phyloP scores from a whole-genome alignment of 2,888 invertebrate species.

The Acanthosepion pharaonis region DNA sequence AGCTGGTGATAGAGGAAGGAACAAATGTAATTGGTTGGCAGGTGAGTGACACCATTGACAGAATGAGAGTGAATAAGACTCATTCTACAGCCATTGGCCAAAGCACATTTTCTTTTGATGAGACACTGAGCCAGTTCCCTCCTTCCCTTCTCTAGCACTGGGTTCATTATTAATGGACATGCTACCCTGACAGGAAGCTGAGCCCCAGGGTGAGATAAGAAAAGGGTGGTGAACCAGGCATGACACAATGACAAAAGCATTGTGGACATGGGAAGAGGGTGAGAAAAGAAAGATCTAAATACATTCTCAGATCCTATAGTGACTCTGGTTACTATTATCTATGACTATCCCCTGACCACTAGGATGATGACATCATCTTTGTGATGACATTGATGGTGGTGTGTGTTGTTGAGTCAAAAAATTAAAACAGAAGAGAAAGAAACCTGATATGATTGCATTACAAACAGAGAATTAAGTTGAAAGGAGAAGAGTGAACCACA shows the following conservation, averaged over 20 bases:
- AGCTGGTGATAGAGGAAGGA: background rate
- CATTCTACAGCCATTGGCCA: background rate
- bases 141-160: background rate
- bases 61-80: background rate
- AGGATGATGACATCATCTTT: background rate
- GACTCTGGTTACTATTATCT: background rate
- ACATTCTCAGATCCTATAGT: background rate
- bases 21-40: background rate
- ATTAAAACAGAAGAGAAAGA: background rate
- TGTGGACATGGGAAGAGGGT: background rate
- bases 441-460: background rate
- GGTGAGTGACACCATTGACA: background rate
- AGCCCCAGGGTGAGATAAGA: background rate
- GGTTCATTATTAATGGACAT: conserved; percentile 10
- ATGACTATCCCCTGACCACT: background rate
- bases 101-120: background rate
- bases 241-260: background rate
- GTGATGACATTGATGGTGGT: background rate
- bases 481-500: background rate
- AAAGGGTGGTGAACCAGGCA: background rate
- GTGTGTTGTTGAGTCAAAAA: background rate
- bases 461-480: background rate
- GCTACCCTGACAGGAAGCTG: conserved; percentile 33
- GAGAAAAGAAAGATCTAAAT: background rate
- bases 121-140: background rate